Conservation (phyloP, 2,797 vertebrate genomes). For the Sphenopsis melanotis region DNA sequence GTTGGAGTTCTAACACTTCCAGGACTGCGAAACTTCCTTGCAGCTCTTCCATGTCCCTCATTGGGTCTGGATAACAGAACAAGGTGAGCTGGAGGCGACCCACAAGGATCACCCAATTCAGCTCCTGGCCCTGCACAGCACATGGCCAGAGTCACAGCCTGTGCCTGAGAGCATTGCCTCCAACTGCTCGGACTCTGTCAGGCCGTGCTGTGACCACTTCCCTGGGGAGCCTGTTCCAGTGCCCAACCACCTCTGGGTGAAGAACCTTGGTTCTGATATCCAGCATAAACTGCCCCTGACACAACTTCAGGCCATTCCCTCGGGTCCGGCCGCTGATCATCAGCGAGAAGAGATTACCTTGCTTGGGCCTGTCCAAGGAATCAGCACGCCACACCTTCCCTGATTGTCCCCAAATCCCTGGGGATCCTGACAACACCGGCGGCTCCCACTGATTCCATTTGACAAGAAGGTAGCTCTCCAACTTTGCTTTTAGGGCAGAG, state of each 20-base stretch:
- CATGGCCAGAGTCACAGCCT: accelerated
- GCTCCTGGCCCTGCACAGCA: neutral
- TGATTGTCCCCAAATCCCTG: accelerated
- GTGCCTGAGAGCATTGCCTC: accelerated
- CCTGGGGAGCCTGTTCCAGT: neutral
- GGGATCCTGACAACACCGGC: neutral
- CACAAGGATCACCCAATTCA: accelerated
- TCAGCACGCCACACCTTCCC: neutral
- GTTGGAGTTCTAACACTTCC: neutral
- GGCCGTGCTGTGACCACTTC: accelerated
- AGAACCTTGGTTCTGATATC: accelerated
- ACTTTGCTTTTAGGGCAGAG: accelerated
- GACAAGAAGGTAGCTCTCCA: accelerated
- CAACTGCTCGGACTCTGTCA: accelerated
- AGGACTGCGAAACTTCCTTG: neutral
- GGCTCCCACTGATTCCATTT: neutral
- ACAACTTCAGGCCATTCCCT: neutral
- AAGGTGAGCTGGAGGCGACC: neutral
- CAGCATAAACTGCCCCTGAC: neutral
- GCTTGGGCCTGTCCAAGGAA: neutral
- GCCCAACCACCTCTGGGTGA: neutral
- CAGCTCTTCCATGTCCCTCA: neutral
- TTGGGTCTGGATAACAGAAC: neutral
- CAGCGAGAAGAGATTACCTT: neutral
- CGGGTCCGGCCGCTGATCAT: accelerated